Conservation (phyloP, 2,888 invertebrate species). For the Caenorhabditis sp. region DNA sequence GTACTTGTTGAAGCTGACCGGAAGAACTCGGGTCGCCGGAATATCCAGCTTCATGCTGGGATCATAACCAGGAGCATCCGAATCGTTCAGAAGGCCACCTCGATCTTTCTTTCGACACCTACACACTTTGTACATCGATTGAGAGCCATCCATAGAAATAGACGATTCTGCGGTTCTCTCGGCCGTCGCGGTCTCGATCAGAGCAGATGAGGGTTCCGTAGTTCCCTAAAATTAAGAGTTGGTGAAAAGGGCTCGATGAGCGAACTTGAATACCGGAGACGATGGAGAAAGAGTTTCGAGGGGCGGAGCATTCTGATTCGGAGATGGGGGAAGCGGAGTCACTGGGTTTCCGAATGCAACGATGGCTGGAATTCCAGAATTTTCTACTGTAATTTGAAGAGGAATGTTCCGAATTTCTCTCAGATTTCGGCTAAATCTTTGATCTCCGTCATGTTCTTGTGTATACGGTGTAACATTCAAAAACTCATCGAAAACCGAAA, state of each 20-base stretch:
- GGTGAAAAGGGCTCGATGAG: background rate
- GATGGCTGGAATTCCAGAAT: background rate
- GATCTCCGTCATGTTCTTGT: background rate
- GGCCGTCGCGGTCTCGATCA: background rate
- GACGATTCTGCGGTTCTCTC: conserved; percentile 20
- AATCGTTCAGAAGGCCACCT: conserved; percentile 12
- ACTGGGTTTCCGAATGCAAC: background rate
- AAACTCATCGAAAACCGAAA: background rate
- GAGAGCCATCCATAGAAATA: conserved; percentile 1
- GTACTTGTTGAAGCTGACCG: conserved; percentile 43
- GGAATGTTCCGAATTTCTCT: background rate
- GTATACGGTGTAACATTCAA: background rate
- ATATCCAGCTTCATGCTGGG: conserved; percentile 23
- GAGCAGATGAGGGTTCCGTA: conserved; percentile 2
- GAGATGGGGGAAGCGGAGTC: background rate
- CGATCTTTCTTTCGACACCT: conserved; percentile 54
- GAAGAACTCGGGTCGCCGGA: conserved; percentile 33
- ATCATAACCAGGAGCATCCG: conserved; percentile 36
- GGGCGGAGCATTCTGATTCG: conserved; percentile 1
- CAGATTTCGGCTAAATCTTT: background rate
- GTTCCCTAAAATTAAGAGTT: conserved; percentile 1
- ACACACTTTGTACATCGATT: conserved; percentile 48
- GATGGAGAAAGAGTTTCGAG: conserved; percentile 25
- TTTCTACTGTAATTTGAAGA: background rate
- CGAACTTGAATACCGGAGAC: conserved; percentile 17